These are phyloP conservation scores for Drosophila parabipectinata DNA, from an alignment of 1,140 invertebrate species.

Conservation along the genomic window DNA sequence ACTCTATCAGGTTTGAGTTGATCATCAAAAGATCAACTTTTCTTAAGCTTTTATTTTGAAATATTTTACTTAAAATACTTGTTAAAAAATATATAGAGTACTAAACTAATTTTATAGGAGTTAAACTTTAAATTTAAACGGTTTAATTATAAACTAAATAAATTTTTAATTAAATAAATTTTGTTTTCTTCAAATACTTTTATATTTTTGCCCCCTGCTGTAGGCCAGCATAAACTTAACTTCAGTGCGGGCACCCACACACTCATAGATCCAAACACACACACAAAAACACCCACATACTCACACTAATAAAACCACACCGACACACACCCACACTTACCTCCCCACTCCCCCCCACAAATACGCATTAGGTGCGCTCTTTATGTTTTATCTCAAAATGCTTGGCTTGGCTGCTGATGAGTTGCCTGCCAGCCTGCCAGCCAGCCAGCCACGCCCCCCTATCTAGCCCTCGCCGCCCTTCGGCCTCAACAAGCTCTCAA, in stretches of 20 bases:
- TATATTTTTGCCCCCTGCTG: constrained; percentile 18
- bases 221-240: constrained; percentile 26
- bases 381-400: constrained; percentile 80
- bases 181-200: background rate
- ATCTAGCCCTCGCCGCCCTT: too few species aligned
- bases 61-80: too few species aligned
- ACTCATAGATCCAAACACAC: constrained; percentile 3
- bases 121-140: too few species aligned
- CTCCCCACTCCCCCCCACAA: constrained; percentile 2
- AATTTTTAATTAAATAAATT: too few species aligned
- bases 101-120: too few species aligned
- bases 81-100: too few species aligned
- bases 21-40: too few species aligned
- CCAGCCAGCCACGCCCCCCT: background rate
- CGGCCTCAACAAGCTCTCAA: constrained; percentile 27
- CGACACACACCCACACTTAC: constrained; percentile 8
- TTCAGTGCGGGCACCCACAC: constrained; percentile 35
- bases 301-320: background rate
- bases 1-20: too few species aligned
- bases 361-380: constrained; percentile 69
- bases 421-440: constrained; percentile 42
- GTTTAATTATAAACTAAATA: too few species aligned
- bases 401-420: constrained; percentile 77
- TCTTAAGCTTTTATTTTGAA: too few species aligned
- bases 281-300: constrained; percentile 9